Evolutionary conservation across 2,888 invertebrate species (phyloP).

Genomic region (Phortica magna): DNA sequence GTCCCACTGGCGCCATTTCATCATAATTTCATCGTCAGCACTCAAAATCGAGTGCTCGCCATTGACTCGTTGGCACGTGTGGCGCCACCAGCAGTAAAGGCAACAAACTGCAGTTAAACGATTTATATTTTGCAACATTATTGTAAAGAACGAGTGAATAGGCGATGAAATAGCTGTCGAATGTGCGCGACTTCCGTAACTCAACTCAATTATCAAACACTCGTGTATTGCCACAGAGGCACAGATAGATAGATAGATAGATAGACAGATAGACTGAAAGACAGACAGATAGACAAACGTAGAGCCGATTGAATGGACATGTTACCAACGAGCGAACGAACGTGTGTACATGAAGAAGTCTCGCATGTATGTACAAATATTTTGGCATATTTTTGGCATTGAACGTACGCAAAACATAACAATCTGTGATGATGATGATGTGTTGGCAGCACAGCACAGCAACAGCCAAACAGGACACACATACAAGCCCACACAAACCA

Average conservation of each 20-base stretch:
- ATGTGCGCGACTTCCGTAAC: slow-evolving; percentile 53
- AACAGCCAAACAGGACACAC: slow-evolving; percentile 9
- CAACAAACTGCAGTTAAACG: slow-evolving; percentile 22
- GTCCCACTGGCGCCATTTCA: slow-evolving; percentile 6
- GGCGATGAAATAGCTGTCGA: slow-evolving; percentile 52
- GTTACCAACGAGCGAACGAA: background rate
- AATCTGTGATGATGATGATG: background rate
- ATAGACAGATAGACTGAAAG: slow-evolving; percentile 36
- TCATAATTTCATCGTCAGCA: background rate
- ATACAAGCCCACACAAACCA: background rate
- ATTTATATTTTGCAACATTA: slow-evolving; percentile 45
- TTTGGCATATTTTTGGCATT: slow-evolving; percentile 19
- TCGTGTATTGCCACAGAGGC: slow-evolving; percentile 48
- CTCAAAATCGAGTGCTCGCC: background rate
- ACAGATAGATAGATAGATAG: slow-evolving; percentile 26
- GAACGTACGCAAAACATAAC: slow-evolving; percentile 16
- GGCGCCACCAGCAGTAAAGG: background rate
- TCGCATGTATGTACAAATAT: background rate
- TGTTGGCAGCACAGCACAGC: too few relatives aligned
- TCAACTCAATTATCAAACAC: slow-evolving; percentile 69
- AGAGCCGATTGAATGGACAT: slow-evolving; percentile 40
- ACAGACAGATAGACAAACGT: slow-evolving; percentile 38
- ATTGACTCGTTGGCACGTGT: slow-evolving; percentile 53
- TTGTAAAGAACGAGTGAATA: slow-evolving; percentile 34
- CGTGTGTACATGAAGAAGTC: too few relatives aligned